These are phyloP conservation scores for Saccostrea echinata DNA, from an alignment of 1,140 invertebrate genomes.

Conservation along the genomic window DNA sequence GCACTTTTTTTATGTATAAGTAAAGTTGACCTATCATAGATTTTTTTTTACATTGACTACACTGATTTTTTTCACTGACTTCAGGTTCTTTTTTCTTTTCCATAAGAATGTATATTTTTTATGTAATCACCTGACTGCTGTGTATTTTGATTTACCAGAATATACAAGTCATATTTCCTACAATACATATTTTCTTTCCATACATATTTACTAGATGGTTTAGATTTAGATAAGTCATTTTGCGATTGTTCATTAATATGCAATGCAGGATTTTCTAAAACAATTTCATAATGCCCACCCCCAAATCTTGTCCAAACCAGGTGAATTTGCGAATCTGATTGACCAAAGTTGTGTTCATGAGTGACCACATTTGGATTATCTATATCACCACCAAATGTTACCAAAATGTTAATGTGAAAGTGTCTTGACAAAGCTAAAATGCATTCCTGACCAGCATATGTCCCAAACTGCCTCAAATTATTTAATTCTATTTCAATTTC, in stretches of 20 bases:
- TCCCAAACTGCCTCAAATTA: not conserved
- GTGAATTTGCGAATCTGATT: not conserved
- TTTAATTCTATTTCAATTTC: constrained; percentile 8
- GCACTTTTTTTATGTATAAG: not conserved
- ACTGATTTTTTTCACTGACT: too few relatives aligned
- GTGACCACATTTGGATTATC: not conserved
- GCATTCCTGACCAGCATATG: constrained; percentile 48
- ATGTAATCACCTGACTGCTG: not conserved
- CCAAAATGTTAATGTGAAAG: constrained; percentile 20
- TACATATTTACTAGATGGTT: not conserved
- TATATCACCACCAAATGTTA: constrained; percentile 25
- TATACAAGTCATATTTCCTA: not conserved
- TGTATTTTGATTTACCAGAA: not conserved
- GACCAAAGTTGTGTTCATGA: not conserved
- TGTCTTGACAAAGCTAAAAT: constrained; percentile 17
- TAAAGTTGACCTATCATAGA: not conserved
- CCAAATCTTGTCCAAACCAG: constrained; percentile 1
- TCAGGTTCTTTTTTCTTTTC: not conserved
- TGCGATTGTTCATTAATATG: too few relatives aligned
- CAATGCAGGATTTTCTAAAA: too few relatives aligned
- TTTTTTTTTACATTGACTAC: not conserved
- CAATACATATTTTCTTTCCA: not conserved
- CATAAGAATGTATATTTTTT: not conserved
- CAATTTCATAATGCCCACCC: constrained; percentile 24
- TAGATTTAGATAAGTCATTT: too few relatives aligned